These are phyloP conservation scores for Caenorhabditis latens DNA, from an alignment of 1,140 invertebrate genomes.

Conservation along the genomic window DNA sequence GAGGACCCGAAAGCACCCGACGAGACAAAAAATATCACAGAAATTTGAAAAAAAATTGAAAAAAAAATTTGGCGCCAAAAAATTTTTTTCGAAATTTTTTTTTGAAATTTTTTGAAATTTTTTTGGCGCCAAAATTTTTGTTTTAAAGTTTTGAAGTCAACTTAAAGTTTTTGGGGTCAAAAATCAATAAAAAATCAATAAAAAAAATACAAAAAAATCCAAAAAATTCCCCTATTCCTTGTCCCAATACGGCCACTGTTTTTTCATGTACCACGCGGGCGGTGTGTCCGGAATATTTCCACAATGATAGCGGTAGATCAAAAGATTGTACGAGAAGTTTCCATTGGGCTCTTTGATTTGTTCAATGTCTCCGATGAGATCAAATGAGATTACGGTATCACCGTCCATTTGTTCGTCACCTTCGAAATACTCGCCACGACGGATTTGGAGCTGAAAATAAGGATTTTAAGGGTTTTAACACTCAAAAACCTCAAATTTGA, in stretches of 20 bases:
- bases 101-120: no score
- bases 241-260: constrained; percentile 59
- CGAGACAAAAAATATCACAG: not conserved
- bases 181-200: no score
- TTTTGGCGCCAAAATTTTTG: no score
- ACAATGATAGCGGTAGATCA: constrained; percentile 54
- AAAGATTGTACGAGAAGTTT: constrained; percentile 18
- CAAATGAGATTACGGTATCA: constrained; percentile 71
- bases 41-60: not conserved
- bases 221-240: not conserved
- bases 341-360: constrained; percentile 58
- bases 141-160: no score
- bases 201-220: not conserved
- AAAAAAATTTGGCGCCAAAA: not conserved
- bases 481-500: no score
- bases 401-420: constrained; percentile 75
- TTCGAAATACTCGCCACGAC: constrained; percentile 75
- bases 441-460: constrained; percentile 62
- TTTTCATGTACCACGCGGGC: constrained; percentile 39
- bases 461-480: not conserved
- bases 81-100: not conserved
- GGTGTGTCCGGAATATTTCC: constrained; percentile 46
- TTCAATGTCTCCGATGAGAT: constrained; percentile 71
- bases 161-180: no score
- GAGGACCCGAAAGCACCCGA: not conserved